Evolutionary conservation across 2,888 invertebrate species (phyloP), one percentile per base, ranked within the genome.

Genomic region (Eumerus sabulonum): DNA sequence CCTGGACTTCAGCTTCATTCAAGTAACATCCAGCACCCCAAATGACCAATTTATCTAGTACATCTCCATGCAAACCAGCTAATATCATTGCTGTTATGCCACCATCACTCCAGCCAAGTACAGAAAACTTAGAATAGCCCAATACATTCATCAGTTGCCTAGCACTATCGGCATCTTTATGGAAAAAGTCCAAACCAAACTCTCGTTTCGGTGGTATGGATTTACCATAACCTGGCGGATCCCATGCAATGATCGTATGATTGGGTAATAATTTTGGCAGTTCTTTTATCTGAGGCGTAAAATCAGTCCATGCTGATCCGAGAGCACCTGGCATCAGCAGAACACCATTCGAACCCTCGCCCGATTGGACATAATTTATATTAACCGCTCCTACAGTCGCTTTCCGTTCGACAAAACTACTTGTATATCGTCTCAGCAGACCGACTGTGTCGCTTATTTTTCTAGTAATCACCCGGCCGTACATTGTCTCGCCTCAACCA

Each of bases 51-150:
- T 94, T 96, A 11, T 92, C 90, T 0, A 97, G 90, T 9, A 88
- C 88, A 0, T 92, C 89, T 0, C 94, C 92, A 87, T 93, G 91
- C 71, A 91, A 92, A 1, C 93, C 93, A 3, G 96, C 94, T n/a
- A 95, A 85, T 35, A 97, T 92, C 81, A 97, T 88, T 13, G 92
- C 93, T 0, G 94, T 92, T 47, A 93, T 94, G 1, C 95, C 97
- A 19, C 97, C 97, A 89, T 96, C 96, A 88, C 96, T 96, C 96
- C 97, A 97, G 0, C 97, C 97, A 67, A 97, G 85, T 9, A 96
- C 84, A 0, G 96, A 96, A 87, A 93, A 96, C 82, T 92, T 92
- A 0, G 91, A 85, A 45, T 93, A 90, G 1, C 92, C 92, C 9
- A 97, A 86, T 48, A 90, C 89, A 91, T 93, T 90, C 94, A 96